These are phyloP conservation scores for Euphysa ruthae DNA, from an alignment of 30 jellyfish, hydroid and myxozoan species.

Conservation along the genomic window DNA sequence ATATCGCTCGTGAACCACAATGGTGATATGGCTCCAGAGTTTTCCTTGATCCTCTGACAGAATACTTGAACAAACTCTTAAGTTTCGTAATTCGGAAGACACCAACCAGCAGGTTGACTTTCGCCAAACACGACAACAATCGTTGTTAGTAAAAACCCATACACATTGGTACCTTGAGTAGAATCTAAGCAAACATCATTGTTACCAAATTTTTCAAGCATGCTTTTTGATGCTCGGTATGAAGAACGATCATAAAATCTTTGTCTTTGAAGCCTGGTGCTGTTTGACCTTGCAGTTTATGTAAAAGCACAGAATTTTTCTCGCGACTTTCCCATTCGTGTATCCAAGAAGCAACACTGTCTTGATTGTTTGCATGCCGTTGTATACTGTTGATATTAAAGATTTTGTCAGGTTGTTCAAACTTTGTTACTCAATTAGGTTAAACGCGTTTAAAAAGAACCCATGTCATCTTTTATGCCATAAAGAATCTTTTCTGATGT, in stretches of 20 bases:
- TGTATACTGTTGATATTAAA: neutral
- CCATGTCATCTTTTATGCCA: too few species aligned
- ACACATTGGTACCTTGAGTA: conserved; percentile 38
- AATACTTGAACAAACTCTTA: conserved; percentile 5
- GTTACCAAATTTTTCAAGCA: conserved; percentile 6
- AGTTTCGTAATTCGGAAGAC: conserved; percentile 27
- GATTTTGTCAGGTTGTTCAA: conserved; percentile 1
- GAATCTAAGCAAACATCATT: conserved; percentile 35
- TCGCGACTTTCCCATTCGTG: conserved; percentile 23
- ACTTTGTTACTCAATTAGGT: too few species aligned
- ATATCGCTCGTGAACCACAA: conserved; percentile 40
- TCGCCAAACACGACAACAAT: conserved; percentile 41
- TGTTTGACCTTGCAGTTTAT: conserved; percentile 23
- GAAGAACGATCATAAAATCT: conserved; percentile 25
- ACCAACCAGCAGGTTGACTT: conserved; percentile 42
- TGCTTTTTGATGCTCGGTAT: conserved; percentile 24
- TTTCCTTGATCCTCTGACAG: conserved; percentile 1
- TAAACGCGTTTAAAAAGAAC: too few species aligned
- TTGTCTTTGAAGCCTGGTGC: neutral
- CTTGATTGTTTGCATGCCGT: conserved; percentile 33
- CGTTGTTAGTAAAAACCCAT: conserved; percentile 34
- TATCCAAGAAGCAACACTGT: conserved; percentile 25
- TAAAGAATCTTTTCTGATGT: neutral
- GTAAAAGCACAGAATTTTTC: conserved; percentile 6
- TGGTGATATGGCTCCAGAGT: conserved; percentile 26